Evolutionary conservation across 2,797 vertebrate genomes (phyloP), one percentile per base, ranked within the genome.

Genomic region (Pitangus sulphuratus): DNA sequence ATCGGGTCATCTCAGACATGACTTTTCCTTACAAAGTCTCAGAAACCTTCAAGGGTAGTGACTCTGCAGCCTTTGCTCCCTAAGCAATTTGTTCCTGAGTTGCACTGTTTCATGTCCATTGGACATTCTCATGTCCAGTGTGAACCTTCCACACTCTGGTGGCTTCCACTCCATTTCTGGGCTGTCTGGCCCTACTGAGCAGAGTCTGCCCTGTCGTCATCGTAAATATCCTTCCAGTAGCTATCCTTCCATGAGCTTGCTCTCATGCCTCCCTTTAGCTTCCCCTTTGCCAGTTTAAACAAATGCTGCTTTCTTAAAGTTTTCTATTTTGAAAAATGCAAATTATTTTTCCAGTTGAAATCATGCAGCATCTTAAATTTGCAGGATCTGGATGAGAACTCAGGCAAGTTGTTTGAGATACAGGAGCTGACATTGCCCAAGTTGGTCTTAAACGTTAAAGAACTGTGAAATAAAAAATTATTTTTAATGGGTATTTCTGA

Each of bases 11-110:
- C 25, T 82, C 42, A 57, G 54, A 40, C 10, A 28, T 3, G 1
- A 10, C 3, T 82, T 87, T 57, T 19, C 9, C 26, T 84, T 48
- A 8, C 33, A 24, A 48, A 64, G 12, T 42, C 57, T 80, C 33
- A 22, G 69, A 71, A 84, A 21, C 12, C 21, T 61, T 30, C 37
- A 56, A 56, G 30, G 14, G 39, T 1, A 1, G 15, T 44, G 42
- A 37, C 18, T 33, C n/a, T 62, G 20, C n/a, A 87, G 33, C 25
- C 10, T 56, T 31, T 84, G 22, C 20, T 42, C 16, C 18, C 31
- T 45, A n/a, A 71, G 16, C 18, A 48, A 8, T 1, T 1, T 35
- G 3, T n/a, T 75, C 30, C 48, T 2, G 2, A 6, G 4, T 21
- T 51, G 19, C 13, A n/a, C 24, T 48, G 5, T 40, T 14, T 40